phyloP scores from a whole-genome alignment of 1,140 invertebrate genomes.

The Apocrypta bakeri region DNA sequence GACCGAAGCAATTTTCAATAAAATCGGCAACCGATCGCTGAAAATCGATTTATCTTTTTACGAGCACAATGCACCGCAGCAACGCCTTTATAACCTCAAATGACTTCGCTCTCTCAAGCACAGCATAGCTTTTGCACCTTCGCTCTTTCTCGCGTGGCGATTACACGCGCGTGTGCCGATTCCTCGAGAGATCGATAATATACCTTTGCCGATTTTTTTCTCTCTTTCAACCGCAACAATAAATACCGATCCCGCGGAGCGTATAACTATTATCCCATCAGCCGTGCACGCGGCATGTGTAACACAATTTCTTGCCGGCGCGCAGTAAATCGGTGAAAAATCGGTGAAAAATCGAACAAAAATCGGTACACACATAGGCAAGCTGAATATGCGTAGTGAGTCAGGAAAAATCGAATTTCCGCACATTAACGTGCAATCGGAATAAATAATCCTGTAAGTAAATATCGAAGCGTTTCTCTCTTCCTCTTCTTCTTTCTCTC shows the following conservation, averaged over 20 bases:
- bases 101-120: not conserved
- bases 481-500: not conserved
- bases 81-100: not conserved
- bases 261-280: conserved; percentile 1
- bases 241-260: not conserved
- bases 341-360: not conserved
- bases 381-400: not conserved
- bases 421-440: conserved; percentile 17
- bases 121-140: not conserved
- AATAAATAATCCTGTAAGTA: conserved; percentile 25
- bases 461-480: not conserved
- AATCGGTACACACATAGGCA: not conserved
- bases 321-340: not conserved
- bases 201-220: not conserved
- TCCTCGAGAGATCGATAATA: not conserved
- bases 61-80: not conserved
- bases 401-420: not conserved
- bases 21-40: conserved; percentile 8
- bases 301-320: no score
- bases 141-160: not conserved
- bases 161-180: not conserved
- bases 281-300: not conserved
- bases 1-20: not conserved
- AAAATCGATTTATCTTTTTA: conserved; percentile 31
- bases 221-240: not conserved